Conservation (phyloP, 1,140 invertebrate genomes). For the Samia ricini region DNA sequence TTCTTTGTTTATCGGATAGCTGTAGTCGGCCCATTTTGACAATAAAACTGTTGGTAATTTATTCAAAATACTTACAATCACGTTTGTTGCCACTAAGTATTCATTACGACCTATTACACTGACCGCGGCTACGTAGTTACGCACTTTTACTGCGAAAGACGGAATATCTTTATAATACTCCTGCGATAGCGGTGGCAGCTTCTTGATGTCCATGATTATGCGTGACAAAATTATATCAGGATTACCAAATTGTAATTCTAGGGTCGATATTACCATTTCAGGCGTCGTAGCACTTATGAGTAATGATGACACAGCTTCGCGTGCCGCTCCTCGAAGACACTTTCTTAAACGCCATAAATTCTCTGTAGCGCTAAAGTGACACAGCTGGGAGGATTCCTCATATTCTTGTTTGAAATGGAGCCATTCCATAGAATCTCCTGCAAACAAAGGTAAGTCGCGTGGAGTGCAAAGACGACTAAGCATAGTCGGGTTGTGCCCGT, state of each 20-base stretch:
- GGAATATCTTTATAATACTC: constrained; percentile 20
- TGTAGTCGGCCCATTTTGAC: constrained; percentile 28
- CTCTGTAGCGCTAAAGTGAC: constrained; percentile 16
- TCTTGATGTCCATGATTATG: constrained; percentile 23
- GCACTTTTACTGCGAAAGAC: no score
- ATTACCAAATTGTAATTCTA: no score
- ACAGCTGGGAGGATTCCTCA: constrained; percentile 24
- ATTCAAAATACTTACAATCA: no score
- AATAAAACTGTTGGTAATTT: constrained; percentile 19
- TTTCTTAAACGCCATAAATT: constrained; percentile 16
- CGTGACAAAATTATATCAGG: no score
- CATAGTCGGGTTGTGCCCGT: no score
- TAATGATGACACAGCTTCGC: constrained; percentile 30
- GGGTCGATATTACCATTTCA: constrained; percentile 28
- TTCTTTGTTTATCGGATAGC: constrained; percentile 13
- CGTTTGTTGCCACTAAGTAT: no score
- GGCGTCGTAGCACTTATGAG: constrained; percentile 29
- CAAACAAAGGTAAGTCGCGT: background rate
- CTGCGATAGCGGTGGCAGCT: constrained; percentile 9
- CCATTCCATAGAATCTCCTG: constrained; percentile 28
- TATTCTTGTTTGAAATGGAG: constrained; percentile 30
- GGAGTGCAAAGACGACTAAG: background rate
- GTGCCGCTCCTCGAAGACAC: constrained; percentile 27
- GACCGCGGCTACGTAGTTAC: constrained; percentile 18
- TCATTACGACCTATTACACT: constrained; percentile 22